Conservation (phyloP, 2,888 invertebrate genomes). For the Candidula unifasciata region DNA sequence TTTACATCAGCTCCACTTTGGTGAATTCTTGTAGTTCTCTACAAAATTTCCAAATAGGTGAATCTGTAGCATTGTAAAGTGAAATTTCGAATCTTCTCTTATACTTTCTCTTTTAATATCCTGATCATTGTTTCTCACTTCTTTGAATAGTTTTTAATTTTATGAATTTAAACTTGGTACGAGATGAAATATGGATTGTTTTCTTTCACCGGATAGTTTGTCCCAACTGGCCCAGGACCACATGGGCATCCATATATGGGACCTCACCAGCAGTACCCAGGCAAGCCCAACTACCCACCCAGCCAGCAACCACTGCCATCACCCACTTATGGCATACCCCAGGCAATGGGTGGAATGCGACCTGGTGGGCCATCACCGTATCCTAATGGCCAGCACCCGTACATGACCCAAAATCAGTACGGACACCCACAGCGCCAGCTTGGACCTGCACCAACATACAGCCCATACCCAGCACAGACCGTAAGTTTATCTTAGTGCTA, state of each 20-base stretch:
- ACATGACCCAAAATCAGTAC: constrained; percentile 68
- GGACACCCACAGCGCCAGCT: constrained; percentile 61
- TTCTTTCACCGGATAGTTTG: constrained; percentile 23
- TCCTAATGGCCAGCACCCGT: constrained; percentile 71
- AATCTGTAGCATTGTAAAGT: too few relatives aligned
- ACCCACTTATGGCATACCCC: constrained; percentile 70
- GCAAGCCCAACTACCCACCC: constrained; percentile 71
- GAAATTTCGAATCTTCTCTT: too few relatives aligned
- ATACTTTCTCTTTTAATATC: too few relatives aligned
- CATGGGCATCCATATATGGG: constrained; percentile 58
- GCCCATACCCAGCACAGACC: constrained; percentile 62
- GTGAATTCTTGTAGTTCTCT: too few relatives aligned
- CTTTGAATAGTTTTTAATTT: too few relatives aligned
- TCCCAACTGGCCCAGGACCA: constrained; percentile 55
- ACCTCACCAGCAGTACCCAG: constrained; percentile 67
- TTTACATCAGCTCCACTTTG: too few relatives aligned
- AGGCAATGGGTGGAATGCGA: constrained; percentile 62
- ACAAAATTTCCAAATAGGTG: too few relatives aligned
- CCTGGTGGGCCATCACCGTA: constrained; percentile 68
- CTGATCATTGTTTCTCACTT: too few relatives aligned
- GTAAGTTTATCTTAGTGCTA: constrained; percentile 30
- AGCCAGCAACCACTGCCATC: constrained; percentile 75
- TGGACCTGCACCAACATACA: constrained; percentile 60
- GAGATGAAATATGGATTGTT: background rate
- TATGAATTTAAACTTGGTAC: too few relatives aligned